Conservation (phyloP, 2,888 invertebrate species). For the Phortica okadai region DNA sequence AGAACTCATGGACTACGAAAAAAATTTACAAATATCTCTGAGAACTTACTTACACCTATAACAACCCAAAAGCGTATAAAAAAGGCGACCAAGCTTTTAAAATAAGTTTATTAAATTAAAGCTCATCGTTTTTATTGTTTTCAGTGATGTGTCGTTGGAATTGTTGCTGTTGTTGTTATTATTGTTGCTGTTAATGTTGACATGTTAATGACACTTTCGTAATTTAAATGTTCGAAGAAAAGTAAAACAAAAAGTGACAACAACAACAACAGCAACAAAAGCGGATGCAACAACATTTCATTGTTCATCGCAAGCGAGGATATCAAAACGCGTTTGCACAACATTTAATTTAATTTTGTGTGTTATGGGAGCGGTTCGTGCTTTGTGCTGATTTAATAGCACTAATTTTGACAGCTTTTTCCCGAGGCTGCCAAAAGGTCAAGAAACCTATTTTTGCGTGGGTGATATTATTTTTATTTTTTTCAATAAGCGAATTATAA, state of each 20-base stretch:
- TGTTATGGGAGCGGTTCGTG: constrained; percentile 3
- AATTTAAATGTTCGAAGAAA: constrained; percentile 52
- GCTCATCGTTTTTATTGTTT: background rate
- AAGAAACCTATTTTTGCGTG: background rate
- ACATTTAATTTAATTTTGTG: constrained; percentile 7
- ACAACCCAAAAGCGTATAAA: background rate
- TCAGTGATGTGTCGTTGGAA: background rate
- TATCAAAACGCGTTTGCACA: constrained; percentile 38
- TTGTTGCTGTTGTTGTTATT: constrained; percentile 15
- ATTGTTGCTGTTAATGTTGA: constrained; percentile 55
- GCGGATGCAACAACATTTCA: constrained; percentile 64
- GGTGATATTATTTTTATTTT: too few species aligned
- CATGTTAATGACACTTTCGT: constrained; percentile 70
- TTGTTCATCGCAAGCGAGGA: constrained; percentile 59
- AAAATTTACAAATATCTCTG: too few species aligned
- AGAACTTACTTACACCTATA: too few species aligned
- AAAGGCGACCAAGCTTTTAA: background rate
- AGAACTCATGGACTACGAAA: too few species aligned
- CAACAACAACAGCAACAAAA: constrained; percentile 53
- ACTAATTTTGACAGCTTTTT: background rate
- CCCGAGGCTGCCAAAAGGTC: background rate
- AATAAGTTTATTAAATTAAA: background rate
- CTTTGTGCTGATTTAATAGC: background rate
- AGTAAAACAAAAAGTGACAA: constrained; percentile 35
- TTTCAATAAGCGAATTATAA: background rate